phyloP scores from a whole-genome alignment of 2,113 vertebrate species.

The Gobio gobio region DNA sequence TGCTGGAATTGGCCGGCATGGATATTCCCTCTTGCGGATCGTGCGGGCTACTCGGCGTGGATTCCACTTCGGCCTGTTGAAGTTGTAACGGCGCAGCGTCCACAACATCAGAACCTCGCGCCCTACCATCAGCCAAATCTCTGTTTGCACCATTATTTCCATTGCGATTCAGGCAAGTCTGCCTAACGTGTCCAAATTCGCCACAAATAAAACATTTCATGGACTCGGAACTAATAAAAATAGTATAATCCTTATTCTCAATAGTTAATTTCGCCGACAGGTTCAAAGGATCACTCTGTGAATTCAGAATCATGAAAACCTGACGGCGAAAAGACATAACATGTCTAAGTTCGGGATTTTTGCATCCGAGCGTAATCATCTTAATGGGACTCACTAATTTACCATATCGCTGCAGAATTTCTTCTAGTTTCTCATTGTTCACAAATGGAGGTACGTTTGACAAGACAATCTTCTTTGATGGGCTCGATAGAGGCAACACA shows the following conservation, averaged over 20 bases:
- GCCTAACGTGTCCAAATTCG: not conserved
- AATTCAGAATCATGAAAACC: not conserved
- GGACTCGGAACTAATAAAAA: not conserved
- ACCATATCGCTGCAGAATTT: not conserved
- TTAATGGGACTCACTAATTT: not conserved
- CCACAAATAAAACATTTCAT: constrained; percentile 5
- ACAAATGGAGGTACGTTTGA: no score
- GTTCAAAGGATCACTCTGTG: not conserved
- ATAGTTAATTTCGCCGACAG: not conserved
- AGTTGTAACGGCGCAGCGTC: no score
- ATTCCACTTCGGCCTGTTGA: no score
- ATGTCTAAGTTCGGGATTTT: not conserved
- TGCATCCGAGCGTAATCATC: not conserved
- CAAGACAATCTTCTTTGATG: no score
- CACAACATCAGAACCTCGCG: no score
- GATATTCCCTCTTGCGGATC: not conserved
- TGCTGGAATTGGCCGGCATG: no score
- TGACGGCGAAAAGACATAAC: not conserved
- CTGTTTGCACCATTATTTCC: not conserved
- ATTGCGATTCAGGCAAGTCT: not conserved
- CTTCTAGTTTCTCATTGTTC: no score
- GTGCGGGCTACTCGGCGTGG: not conserved
- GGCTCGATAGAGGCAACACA: no score
- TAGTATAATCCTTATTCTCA: not conserved
- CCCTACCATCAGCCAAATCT: not conserved